These are phyloP conservation scores for Incurvaria masculella DNA, from an alignment of 2,888 invertebrate species.

Conservation along the genomic window DNA sequence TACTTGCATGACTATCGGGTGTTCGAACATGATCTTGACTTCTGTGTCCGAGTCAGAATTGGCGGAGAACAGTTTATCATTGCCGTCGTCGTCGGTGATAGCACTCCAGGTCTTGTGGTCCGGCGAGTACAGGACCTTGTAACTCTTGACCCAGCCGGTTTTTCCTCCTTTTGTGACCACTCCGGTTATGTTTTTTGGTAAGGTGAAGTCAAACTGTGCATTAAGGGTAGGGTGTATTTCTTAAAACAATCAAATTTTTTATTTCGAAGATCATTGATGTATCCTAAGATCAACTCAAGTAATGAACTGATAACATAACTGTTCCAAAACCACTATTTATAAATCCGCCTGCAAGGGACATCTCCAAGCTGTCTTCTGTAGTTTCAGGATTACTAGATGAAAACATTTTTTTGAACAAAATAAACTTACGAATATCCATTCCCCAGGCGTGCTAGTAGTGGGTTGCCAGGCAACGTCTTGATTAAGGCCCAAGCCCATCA, in stretches of 20 bases:
- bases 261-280: too few relatives aligned
- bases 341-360: too few relatives aligned
- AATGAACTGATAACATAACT: too few relatives aligned
- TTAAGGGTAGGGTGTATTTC: slow-evolving; percentile 14
- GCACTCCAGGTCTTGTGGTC: slow-evolving; percentile 71
- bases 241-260: slow-evolving; percentile 22
- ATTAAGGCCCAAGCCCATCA: slow-evolving; percentile 44
- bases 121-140: slow-evolving; percentile 69
- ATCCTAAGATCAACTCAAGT: too few relatives aligned
- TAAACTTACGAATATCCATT: slow-evolving; percentile 65
- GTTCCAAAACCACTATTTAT: too few relatives aligned
- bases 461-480: slow-evolving; percentile 63
- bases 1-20: slow-evolving; percentile 69
- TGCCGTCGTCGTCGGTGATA: slow-evolving; percentile 53
- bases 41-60: slow-evolving; percentile 66
- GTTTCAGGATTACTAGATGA: too few relatives aligned
- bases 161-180: slow-evolving; percentile 70
- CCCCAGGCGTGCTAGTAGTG: slow-evolving; percentile 61
- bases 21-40: slow-evolving; percentile 64
- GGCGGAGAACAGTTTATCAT: slow-evolving; percentile 62
- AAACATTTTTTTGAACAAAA: too few relatives aligned
- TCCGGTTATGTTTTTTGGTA: slow-evolving; percentile 74
- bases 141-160: slow-evolving; percentile 72
- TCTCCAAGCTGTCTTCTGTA: too few relatives aligned
- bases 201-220: slow-evolving; percentile 70